Conservation (phyloP, 2,797 vertebrate species). For the Cynopterus sphinx region DNA sequence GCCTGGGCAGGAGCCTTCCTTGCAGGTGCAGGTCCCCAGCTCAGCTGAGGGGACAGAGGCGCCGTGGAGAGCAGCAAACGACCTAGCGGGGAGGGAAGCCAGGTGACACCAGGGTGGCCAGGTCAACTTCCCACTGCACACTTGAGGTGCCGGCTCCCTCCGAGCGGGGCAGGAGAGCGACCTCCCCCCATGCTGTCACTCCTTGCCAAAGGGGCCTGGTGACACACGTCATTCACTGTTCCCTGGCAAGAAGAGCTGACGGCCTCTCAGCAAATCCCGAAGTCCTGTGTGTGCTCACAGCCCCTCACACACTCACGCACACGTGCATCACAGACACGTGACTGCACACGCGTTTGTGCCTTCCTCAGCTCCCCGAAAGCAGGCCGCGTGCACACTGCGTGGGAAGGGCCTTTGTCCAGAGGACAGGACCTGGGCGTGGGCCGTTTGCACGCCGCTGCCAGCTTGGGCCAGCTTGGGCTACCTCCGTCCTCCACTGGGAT, state of each 20-base stretch:
- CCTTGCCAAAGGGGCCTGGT: constrained; percentile 65
- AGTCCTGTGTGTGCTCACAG: neutral
- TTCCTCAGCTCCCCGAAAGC: neutral
- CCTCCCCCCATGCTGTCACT: constrained; percentile 58
- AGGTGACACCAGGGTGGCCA: rapidly evolving
- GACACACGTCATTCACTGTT: constrained; percentile 72
- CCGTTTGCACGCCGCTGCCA: neutral
- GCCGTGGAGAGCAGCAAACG: rapidly evolving
- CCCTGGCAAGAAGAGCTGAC: constrained; percentile 70
- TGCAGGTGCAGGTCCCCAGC: rapidly evolving
- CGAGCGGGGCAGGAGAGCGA: neutral
- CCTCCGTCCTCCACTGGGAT: neutral
- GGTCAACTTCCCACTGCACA: neutral
- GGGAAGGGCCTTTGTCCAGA: neutral
- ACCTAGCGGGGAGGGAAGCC: neutral
- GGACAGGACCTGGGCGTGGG: neutral
- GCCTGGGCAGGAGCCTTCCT: neutral
- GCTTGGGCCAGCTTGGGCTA: neutral
- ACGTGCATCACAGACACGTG: rapidly evolving
- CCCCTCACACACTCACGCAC: neutral
- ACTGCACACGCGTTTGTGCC: neutral
- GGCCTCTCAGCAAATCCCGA: rapidly evolving
- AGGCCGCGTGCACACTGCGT: neutral
- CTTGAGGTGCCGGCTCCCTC: neutral
- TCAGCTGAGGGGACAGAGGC: no score